Evolutionary conservation across 2,888 invertebrate genomes (phyloP), one percentile per base, ranked within the genome.

Genomic region (Himalopsyche anomala): DNA sequence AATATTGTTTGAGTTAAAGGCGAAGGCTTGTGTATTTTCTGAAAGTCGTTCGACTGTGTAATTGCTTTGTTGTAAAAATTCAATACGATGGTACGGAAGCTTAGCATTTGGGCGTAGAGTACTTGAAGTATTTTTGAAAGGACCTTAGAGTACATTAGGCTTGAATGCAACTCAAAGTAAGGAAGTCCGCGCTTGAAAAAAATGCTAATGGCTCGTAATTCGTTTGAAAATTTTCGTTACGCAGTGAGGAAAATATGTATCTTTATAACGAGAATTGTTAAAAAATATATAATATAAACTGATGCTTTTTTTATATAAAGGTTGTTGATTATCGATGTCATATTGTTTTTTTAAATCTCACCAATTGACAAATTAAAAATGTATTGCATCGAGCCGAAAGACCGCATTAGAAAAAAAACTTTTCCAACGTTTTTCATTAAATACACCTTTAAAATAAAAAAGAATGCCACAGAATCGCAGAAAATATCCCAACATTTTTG

Each of bases 1-100:
- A 38, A 74, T 74, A 74, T 74, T 74, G 74, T 74, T 74, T 74
- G 74, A 74, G 36, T 74, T 74, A 74, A 74, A 74, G 15, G 36
- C 74, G 74, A 74, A 74, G 74, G 74, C 74, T 74, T 74, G 74
- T 74, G 74, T 74, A 74, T 74, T 74, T 74, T 74, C 74, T 74
- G 74, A 38, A 74, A 38, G 12, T 74, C 74, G 74, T 74, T 74
- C 74, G 74, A 36, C 74, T 74, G 74, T 74, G 74, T 74, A 74
- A 74, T 38, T 74, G 74, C 74, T 74, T 74, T 74, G 74, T 74
- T 74, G 74, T 74, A 74, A 74, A 74, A 74, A 74, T 74, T 74
- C 74, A 74, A 74, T 74, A 74, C 74, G 74, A 74, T 38, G 74
- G 74, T 74, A 36, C 74, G 74, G 74, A 74, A 74, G 74, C 74